These are phyloP conservation scores for Drosophila austrosaltans DNA, from an alignment of 2,888 invertebrate species.

Conservation along the genomic window DNA sequence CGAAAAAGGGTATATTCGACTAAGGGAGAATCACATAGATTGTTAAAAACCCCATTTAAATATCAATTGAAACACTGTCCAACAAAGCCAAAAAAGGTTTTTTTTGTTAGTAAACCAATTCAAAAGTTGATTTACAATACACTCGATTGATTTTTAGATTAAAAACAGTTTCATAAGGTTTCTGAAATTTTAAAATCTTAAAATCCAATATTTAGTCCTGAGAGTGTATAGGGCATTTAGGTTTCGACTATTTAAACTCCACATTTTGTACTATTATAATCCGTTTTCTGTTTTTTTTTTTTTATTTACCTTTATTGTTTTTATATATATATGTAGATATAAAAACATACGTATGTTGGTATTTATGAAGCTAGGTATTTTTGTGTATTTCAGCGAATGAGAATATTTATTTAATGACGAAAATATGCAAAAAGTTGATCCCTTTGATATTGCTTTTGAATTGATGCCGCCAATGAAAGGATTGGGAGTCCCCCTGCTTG, in stretches of 20 bases:
- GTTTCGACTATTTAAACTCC: not conserved
- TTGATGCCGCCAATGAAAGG: conserved; percentile 51
- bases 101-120: no score
- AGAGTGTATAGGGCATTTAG: not conserved
- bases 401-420: conserved; percentile 32
- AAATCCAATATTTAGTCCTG: no score
- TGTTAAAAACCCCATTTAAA: no score
- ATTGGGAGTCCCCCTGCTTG: no score
- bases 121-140: no score
- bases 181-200: no score
- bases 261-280: not conserved
- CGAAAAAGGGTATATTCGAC: not conserved
- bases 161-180: no score
- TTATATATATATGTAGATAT: not conserved
- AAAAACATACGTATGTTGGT: not conserved
- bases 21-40: not conserved
- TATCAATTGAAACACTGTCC: no score
- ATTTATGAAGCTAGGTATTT: conserved; percentile 1
- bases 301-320: not conserved
- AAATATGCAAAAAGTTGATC: conserved; percentile 44
- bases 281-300: not conserved
- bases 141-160: no score
- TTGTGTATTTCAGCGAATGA: not conserved
- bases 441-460: conserved; percentile 31
- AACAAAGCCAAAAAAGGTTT: no score